phyloP scores from a whole-genome alignment of 1,140 invertebrate species.

The Semibalanus balanoides region DNA sequence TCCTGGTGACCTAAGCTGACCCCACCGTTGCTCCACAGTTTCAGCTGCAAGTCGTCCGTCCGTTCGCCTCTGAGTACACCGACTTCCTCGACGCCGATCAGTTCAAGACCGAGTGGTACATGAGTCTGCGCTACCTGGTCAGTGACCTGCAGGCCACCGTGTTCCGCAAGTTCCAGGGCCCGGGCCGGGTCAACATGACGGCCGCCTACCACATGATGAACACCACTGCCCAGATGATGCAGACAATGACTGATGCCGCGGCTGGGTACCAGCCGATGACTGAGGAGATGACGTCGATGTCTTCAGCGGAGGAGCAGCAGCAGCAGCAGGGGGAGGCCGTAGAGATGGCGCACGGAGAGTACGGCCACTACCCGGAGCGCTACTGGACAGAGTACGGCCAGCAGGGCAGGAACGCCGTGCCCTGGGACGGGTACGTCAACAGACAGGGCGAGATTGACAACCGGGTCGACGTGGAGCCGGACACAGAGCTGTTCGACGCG shows the following conservation, averaged over 20 bases:
- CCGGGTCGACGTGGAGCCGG: not conserved
- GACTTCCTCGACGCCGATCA: not conserved
- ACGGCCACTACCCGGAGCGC: not conserved
- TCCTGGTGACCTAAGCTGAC: too few species aligned
- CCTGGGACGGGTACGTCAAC: not conserved
- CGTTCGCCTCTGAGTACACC: not conserved
- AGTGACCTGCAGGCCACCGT: not conserved
- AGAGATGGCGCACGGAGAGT: too few species aligned
- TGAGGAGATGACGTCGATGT: not conserved
- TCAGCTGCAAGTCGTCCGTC: not conserved
- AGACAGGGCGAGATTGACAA: not conserved
- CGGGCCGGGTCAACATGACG: not conserved
- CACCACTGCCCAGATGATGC: not conserved
- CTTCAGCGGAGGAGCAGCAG: not conserved
- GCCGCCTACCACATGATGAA: not conserved
- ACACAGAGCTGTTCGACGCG: not conserved
- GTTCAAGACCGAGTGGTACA: not conserved
- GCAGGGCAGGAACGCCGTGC: too few species aligned
- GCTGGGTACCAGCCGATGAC: too few species aligned
- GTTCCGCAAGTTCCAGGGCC: not conserved
- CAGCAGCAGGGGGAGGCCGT: too few species aligned
- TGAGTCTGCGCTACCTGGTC: not conserved
- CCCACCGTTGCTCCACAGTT: not conserved
- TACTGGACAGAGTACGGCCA: not conserved
- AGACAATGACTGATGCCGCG: not conserved